Evolutionary conservation across 1,140 invertebrate species (phyloP).

Genomic region (Amphibalanus amphitrite): DNA sequence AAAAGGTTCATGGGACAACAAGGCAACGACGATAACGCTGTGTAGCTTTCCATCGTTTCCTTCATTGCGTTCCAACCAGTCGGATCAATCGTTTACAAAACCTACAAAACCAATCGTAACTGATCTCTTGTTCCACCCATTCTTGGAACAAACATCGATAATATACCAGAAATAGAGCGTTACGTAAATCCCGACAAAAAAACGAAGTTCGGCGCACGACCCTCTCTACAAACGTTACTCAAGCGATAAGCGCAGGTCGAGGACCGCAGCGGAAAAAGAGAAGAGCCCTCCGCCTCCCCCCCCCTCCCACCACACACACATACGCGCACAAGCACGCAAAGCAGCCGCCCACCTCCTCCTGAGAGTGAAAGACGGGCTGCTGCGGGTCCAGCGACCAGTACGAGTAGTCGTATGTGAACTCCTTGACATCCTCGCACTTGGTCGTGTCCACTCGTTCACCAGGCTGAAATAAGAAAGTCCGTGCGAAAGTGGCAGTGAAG

Average conservation of each 20-base stretch:
- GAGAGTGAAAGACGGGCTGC: conserved; percentile 60
- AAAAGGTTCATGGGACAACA: conserved; percentile 3
- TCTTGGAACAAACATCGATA: no score
- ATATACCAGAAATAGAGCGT: no score
- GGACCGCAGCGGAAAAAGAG: no score
- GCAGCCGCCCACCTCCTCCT: conserved; percentile 50
- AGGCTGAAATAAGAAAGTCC: conserved; percentile 18
- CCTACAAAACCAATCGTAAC: conserved; percentile 3
- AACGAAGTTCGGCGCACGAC: no score
- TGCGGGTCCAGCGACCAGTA: conserved; percentile 65
- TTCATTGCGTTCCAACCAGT: conserved; percentile 6
- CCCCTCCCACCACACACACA: neutral
- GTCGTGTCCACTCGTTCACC: conserved; percentile 19
- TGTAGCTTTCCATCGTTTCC: conserved; percentile 9
- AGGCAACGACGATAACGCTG: conserved; percentile 3
- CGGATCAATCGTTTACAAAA: conserved; percentile 10
- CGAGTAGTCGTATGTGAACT: conserved; percentile 84
- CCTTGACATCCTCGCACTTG: conserved; percentile 42
- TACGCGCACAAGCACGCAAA: no score
- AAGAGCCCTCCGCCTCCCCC: no score
- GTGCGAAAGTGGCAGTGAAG: no score
- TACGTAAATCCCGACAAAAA: no score
- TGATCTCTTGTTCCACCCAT: no score
- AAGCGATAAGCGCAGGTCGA: no score
- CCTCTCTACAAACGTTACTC: no score